Base-by-base conservation (phyloP, 2,888 invertebrate species). In the Eilema griseolum region DNA sequence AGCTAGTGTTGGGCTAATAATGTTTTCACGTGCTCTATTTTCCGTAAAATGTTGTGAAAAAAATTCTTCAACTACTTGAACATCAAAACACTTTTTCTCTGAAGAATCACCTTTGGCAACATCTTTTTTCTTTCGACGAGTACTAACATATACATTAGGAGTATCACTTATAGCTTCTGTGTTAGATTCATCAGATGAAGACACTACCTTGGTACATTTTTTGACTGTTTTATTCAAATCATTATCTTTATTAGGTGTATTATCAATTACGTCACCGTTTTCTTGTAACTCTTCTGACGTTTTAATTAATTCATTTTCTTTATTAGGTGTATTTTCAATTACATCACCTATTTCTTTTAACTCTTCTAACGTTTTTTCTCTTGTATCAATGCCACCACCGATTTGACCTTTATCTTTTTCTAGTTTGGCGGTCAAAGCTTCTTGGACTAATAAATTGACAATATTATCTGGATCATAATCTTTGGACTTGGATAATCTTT, bases 171-270 rank as follows among this genome's bases (percentile, higher is more conserved):
- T 81, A 56, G 78, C 84, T 73, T 92, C 92, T 2, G 86, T 88
- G 71, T 90, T 92, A 0, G 89, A 91, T 63, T 93, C 92, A 69
- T 93, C 90, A 7, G 91, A 88, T 5, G 91, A 86, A 57, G 83
- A 83, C 3, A 73, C 61, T 31, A 80, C 73, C 71, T 83, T 84
- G 4, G 69, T 12, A 20, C 60, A 31, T 65, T 66, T 77, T 24
- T 72, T 78, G 7, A 66, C 56, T 28, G 64, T 23, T 60, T 74
- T 74, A 59, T 41, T 41, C 4, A 67, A 20, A 26, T 61, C 71
- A 20, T 70, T 61, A 60, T 81, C 71, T 59, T 73, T 57, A 73
- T 78, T 67, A 2, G 82, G 85, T 2, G 88, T 88, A 70, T 87
- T 84, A 63, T 89, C 89, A 28, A 88, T 86, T 0, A 82, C 78